Conservation (phyloP, 1,140 invertebrate species). For the Lutraria rhynchaena region DNA sequence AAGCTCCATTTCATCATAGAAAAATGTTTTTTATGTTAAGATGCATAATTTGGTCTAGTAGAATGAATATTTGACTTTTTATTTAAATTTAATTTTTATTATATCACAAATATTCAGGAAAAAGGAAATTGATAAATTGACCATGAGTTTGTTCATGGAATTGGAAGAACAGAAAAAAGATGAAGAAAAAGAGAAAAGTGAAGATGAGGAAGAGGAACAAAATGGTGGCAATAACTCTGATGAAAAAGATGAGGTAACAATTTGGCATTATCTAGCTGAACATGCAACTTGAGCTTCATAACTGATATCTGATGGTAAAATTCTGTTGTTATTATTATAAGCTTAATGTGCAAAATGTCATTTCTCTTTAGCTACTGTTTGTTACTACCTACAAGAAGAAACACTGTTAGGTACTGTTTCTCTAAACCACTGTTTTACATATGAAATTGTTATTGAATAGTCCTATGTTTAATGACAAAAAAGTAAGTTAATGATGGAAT, state of each 20-base stretch:
- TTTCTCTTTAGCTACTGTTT: too few species aligned
- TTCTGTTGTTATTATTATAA: too few species aligned
- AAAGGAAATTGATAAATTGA: slow-evolving; percentile 61
- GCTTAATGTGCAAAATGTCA: too few species aligned
- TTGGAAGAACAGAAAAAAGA: slow-evolving; percentile 56
- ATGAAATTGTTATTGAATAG: background rate
- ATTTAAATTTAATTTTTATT: background rate
- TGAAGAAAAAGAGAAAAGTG: slow-evolving; percentile 45
- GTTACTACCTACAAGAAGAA: too few species aligned
- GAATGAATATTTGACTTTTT: background rate
- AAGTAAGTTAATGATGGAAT: too few species aligned
- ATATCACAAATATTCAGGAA: slow-evolving; percentile 38
- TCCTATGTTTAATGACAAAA: background rate
- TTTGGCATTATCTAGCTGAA: too few species aligned
- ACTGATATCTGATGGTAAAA: too few species aligned
- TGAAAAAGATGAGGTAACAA: slow-evolving; percentile 5
- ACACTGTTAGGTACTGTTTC: background rate
- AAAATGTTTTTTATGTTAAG: background rate
- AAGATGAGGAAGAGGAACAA: slow-evolving; percentile 54
- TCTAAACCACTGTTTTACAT: background rate
- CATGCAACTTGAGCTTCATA: too few species aligned
- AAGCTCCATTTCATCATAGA: background rate
- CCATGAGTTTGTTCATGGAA: slow-evolving; percentile 56
- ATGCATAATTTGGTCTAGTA: background rate
- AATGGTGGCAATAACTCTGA: slow-evolving; percentile 27